Conservation (phyloP, 2,797 vertebrate genomes). For the Monodelphis domestica region DNA sequence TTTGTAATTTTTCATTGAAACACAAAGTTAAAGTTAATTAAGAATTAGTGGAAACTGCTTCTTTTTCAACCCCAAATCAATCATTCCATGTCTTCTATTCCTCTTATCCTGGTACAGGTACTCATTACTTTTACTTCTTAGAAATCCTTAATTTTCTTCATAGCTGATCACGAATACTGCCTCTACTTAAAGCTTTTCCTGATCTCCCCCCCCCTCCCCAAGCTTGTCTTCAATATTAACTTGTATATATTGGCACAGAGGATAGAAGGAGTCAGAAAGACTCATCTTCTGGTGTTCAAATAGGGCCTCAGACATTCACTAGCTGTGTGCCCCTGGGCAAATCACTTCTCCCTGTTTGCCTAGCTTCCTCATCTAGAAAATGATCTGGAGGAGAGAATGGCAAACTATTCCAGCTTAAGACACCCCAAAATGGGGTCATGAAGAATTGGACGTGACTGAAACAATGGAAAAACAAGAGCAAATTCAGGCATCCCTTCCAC, state of each 20-base stretch:
- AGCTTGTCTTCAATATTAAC: neutral
- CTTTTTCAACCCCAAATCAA: neutral
- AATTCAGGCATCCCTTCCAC: too few species aligned
- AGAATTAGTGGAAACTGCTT: slow-evolving; percentile 1
- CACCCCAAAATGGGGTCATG: neutral
- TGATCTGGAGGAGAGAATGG: neutral
- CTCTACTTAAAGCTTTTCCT: neutral
- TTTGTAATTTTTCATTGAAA: slow-evolving; percentile 19
- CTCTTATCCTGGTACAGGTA: neutral
- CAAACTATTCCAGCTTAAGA: neutral
- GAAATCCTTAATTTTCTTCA: neutral
- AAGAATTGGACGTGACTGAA: neutral
- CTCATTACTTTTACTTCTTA: neutral
- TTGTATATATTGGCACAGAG: too few species aligned
- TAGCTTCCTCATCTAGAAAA: neutral
- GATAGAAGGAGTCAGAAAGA: neutral
- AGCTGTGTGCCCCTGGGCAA: neutral
- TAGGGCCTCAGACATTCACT: neutral
- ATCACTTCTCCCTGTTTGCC: neutral
- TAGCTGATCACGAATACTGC: neutral
- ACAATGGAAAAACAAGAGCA: neutral
- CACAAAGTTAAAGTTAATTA: slow-evolving; percentile 13
- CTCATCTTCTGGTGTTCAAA: neutral
- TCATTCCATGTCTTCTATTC: neutral
- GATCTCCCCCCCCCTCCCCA: neutral